Evolutionary conservation across 2,888 invertebrate genomes (phyloP), one percentile per base, ranked within the genome.

Genomic region (Chromoteleia sp.): DNA sequence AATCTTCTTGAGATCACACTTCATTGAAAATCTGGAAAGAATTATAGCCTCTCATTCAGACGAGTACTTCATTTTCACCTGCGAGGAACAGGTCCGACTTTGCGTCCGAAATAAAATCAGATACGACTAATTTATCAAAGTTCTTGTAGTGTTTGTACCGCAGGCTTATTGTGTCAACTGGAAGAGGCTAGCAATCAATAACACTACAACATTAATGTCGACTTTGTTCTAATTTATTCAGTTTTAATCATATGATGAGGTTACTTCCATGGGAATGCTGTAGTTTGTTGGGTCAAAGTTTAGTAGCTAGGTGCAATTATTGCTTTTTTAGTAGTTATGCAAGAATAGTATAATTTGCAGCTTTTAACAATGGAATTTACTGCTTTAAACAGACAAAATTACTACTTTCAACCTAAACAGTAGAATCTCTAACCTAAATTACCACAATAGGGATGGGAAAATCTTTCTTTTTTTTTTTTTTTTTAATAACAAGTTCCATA

Each of bases 41-140:
- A 88, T 87, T 88, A 91, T 90, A 88, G 87, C 88, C 73, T 67
- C 85, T 86, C 87, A 91, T 90, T 89, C 88, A 88, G 85, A 83
- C 81, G 82, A 84, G 83, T 86, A 87, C 87, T 88, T 88, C 87
- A 86, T 84, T 85, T 87, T 88, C 89, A 91, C 90, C 91, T 91
- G 90, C 79, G 80, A 80, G 65, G 61, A 85, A 80, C 84, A 84
- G 70, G 83, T 75, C 73, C 59, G 58, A 84, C 75, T 83, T 84
- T 73, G 61, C 54, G 77, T 65, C 71, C 81, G 58, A 83, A 83
- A 79, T 77, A 81, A 82, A 82, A 84, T 82, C 81, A 79, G 83
- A 80, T 78, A 80, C 83, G 81, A 71, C 82, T 80, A 82, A 83
- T 85, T 82, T 75, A 83, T 85, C 84, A 85, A 67, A 30, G 59